Evolutionary conservation across 2,888 invertebrate genomes (phyloP).

Genomic region (Diarsia brunnea): DNA sequence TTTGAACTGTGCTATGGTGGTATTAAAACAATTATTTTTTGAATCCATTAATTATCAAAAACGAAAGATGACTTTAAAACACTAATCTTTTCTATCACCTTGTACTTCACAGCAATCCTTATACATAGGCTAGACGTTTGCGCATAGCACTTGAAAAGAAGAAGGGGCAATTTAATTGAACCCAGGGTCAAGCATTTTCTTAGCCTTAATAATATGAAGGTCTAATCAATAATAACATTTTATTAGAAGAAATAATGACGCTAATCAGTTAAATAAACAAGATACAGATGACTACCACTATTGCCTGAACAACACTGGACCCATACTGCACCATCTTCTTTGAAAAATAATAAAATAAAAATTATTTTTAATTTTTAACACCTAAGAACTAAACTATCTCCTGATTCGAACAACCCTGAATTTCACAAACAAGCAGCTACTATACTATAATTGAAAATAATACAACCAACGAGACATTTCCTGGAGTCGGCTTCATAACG

Average conservation of each 20-base stretch:
- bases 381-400: neutral
- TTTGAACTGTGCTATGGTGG: neutral
- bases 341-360: neutral
- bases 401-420: neutral
- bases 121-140: neutral
- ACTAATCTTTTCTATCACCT: neutral
- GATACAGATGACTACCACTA: no score
- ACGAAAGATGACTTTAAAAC: neutral
- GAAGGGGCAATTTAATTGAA: no score
- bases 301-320: no score
- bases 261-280: no score
- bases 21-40: neutral
- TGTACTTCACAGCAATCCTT: neutral
- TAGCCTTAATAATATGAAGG: no score
- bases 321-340: no score
- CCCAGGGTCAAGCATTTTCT: no score
- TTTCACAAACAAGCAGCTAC: neutral
- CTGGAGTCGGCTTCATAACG: slow-evolving; percentile 32
- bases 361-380: neutral
- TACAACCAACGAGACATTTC: slow-evolving; percentile 13
- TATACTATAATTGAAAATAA: slow-evolving; percentile 30
- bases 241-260: no score
- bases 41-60: no score
- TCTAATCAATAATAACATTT: no score
- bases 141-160: neutral